Conservation (phyloP, 2,113 vertebrate species). For the Eonycteris spelaea region DNA sequence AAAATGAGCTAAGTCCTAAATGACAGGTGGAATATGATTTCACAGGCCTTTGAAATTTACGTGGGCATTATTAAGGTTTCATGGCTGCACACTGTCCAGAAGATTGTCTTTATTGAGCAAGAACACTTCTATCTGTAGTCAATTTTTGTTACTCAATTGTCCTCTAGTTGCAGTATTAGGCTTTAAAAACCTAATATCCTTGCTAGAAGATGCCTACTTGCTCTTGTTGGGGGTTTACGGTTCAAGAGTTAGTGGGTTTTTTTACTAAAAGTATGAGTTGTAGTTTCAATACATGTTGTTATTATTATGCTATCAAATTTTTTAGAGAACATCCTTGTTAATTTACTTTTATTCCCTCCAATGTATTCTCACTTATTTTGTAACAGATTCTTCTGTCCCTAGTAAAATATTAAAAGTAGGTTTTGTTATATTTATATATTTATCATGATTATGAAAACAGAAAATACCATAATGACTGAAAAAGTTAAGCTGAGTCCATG, state of each 20-base stretch:
- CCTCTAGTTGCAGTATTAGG: neutral
- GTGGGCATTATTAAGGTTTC: neutral
- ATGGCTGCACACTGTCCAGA: neutral
- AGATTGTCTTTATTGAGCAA: neutral
- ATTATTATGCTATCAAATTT: neutral
- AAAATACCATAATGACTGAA: constrained; percentile 1
- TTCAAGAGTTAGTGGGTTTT: neutral
- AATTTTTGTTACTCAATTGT: neutral
- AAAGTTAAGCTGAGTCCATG: neutral
- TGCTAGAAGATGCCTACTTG: neutral
- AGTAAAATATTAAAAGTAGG: neutral
- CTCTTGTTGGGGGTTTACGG: neutral
- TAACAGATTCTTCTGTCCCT: neutral
- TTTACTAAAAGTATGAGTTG: neutral
- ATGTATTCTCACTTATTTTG: neutral
- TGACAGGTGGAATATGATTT: constrained; percentile 8
- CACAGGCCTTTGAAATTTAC: neutral
- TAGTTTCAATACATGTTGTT: neutral
- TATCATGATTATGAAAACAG: neutral
- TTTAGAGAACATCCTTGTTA: neutral
- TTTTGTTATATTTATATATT: constrained; percentile 38
- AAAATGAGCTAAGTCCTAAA: neutral
- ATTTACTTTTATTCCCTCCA: neutral
- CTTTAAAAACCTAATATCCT: neutral
- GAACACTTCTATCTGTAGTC: neutral